phyloP scores from a whole-genome alignment of 2,113 vertebrate genomes.

The Cinclus mexicanus region DNA sequence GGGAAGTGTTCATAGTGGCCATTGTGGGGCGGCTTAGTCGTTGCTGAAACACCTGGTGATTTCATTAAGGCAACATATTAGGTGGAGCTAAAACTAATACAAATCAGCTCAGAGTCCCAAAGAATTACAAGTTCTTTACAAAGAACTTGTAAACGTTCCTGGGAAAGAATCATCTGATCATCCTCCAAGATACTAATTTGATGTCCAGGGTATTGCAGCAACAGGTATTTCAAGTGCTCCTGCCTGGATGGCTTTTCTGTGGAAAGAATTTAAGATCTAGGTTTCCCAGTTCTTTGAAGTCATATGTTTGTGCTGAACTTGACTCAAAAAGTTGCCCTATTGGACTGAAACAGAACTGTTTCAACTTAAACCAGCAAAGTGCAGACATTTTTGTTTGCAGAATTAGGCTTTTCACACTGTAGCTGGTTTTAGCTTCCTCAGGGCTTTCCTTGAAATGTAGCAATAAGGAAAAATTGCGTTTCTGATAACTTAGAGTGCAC shows the following conservation, averaged over 20 bases:
- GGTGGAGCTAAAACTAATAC: background rate
- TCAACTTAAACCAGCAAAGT: background rate
- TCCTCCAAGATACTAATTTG: background rate
- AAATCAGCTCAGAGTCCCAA: background rate
- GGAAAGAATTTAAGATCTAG: slow-evolving; percentile 20
- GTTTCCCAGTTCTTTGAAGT: background rate
- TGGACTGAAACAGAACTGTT: background rate
- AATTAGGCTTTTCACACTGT: background rate
- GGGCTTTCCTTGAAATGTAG: background rate
- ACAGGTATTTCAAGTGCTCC: background rate
- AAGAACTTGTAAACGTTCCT: background rate
- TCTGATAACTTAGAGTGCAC: background rate
- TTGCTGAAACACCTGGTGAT: background rate
- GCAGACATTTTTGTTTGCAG: background rate
- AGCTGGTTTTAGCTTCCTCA: background rate
- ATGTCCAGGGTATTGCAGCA: background rate
- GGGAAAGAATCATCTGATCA: background rate
- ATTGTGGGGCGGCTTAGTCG: background rate
- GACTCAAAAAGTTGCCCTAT: background rate
- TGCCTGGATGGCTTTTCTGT: background rate
- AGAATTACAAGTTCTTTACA: background rate
- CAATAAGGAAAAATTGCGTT: background rate
- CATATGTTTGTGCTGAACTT: slow-evolving; percentile 15
- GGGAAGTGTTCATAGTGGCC: background rate
- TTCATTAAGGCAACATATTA: background rate